Evolutionary conservation across 2,888 invertebrate genomes (phyloP), one percentile per base, ranked within the genome.

Genomic region (Beris chalybata): DNA sequence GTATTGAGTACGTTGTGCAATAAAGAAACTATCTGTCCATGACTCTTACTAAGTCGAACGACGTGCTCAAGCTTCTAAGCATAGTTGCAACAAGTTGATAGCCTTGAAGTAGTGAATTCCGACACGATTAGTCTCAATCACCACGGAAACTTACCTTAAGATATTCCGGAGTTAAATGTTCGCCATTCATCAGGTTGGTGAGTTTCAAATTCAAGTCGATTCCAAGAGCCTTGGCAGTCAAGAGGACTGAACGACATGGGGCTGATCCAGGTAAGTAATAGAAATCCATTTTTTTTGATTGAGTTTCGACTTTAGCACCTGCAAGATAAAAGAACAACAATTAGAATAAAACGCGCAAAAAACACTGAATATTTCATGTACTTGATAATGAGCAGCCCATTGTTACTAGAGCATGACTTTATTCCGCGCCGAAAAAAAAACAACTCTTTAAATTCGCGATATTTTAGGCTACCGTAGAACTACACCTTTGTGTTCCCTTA

Each of bases 111-210:
- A 53, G 4, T 29, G 12, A 13, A 53, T 53, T 22, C 29, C 12
- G 29, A 53, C 53, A 53, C 53, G 22, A 54, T 30, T 9, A 45
- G 32, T 15, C 7, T 4, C 7, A 31, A 48, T 47, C 12, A 45
- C 31, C 4, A 3, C 9, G 5, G 38, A 45, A 29, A 64, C 7
- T 67, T 69, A 87, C 88, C 83, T 89, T 88, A 50, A 90, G 0
- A 74, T 83, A 91, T 74, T 89, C 90, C 0, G 90, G 89, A 66
- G 84, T 88, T 67, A 88, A 73, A 44, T 90, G 89, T 73, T 89
- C 89, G 1, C 86, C 86, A 57, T 80, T 81, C 82, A 84, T 82
- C 55, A 90, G 76, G 74, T 89, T 81, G n/a, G 83, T 75, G 4
- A 78, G 53, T 76, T 88, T 90, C 67, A 86, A 79, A 76, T 90